phyloP scores from a whole-genome alignment of 2,797 vertebrate species.

The Onychomys arenicola region DNA sequence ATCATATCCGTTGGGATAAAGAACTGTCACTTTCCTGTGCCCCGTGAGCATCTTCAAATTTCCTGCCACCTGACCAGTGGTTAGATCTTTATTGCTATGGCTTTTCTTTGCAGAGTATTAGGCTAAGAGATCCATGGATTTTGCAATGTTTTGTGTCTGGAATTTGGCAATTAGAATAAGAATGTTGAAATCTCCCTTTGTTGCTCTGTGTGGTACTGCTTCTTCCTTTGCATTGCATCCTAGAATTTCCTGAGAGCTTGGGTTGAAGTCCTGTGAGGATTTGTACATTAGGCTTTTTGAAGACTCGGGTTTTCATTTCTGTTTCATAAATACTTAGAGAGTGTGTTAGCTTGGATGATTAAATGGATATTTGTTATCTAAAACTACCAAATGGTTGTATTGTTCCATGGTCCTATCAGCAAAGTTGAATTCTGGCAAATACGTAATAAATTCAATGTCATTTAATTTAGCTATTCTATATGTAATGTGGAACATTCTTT shows the following conservation, averaged over 20 bases:
- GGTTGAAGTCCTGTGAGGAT: neutral
- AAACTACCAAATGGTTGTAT: neutral
- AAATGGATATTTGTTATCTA: neutral
- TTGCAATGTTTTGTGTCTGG: neutral
- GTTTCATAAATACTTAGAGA: neutral
- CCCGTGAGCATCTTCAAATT: neutral
- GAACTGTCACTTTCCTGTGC: neutral
- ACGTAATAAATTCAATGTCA: neutral
- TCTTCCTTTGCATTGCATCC: neutral
- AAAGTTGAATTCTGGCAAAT: neutral
- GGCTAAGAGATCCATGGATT: neutral
- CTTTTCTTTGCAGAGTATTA: neutral
- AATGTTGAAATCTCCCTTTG: neutral
- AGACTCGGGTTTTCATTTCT: neutral
- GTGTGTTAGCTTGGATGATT: neutral
- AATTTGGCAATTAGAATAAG: neutral
- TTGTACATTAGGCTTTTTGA: neutral
- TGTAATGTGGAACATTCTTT: neutral
- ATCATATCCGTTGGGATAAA: neutral
- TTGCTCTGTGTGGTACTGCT: neutral
- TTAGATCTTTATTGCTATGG: neutral
- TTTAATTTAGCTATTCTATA: neutral
- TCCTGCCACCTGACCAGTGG: neutral
- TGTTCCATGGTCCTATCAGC: neutral
- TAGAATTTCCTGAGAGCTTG: neutral